phyloP scores from a whole-genome alignment of 2,113 vertebrate species.

The Syrrhaptes paradoxus region DNA sequence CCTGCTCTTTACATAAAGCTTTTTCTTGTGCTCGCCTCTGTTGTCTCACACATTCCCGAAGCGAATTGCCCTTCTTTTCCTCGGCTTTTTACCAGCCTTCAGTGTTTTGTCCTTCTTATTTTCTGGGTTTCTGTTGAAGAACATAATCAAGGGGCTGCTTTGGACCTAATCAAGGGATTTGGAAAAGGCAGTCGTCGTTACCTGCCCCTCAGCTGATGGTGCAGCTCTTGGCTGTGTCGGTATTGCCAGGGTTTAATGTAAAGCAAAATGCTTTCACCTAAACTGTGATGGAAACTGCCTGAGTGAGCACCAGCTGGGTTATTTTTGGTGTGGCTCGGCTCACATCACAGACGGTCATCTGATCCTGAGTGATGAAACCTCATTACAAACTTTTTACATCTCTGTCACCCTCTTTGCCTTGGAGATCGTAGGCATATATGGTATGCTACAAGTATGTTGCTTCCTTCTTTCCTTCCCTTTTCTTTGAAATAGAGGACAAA shows the following conservation, averaged over 20 bases:
- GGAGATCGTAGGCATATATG: neutral
- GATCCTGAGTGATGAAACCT: constrained; percentile 16
- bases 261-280: neutral
- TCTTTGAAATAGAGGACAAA: neutral
- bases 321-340: neutral
- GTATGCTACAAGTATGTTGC: neutral
- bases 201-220: neutral
- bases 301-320: neutral
- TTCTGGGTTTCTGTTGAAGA: neutral
- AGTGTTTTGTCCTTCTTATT: neutral
- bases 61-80: neutral
- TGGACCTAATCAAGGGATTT: neutral
- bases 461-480: constrained; percentile 14
- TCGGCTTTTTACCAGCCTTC: neutral
- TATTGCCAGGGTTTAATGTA: neutral
- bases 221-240: neutral
- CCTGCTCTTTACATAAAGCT: neutral
- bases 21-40: neutral
- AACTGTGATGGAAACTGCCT: neutral
- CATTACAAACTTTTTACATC: neutral
- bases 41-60: neutral
- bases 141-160: neutral
- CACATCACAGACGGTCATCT: neutral
- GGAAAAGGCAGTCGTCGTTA: neutral
- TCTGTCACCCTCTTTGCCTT: neutral